A percentile compares a stretch with the other conserved stretches of the same genome.
Evolutionary conservation across 2,888 invertebrate genomes (phyloP).

Genomic region (Eupithecia tripunctaria): DNA sequence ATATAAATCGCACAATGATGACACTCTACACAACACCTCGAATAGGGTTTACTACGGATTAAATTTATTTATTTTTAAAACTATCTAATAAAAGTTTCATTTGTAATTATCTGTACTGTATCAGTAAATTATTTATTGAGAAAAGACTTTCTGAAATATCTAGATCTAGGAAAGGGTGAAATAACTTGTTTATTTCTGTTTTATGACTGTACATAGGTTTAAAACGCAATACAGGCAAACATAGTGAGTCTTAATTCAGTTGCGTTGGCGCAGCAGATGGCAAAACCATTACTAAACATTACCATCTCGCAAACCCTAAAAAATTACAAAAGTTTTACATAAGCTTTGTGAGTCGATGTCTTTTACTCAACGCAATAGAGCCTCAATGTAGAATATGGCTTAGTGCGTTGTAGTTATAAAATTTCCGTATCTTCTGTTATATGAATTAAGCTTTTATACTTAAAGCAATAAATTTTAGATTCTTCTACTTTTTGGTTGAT

Average conservation of each 20-base stretch:
- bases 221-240: too few relatives aligned
- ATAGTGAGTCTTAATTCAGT: too few relatives aligned
- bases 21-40: slow-evolving; percentile 25
- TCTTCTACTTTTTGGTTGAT: background rate
- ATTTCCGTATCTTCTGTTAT: background rate
- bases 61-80: background rate
- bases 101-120: background rate
- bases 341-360: background rate
- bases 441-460: background rate
- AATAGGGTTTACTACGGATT: background rate
- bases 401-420: background rate
- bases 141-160: background rate
- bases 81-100: background rate
- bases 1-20: slow-evolving; percentile 26
- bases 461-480: background rate
- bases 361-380: background rate
- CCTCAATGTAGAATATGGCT: background rate
- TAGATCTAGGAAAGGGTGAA: background rate
- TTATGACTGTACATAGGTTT: background rate
- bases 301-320: too few relatives aligned
- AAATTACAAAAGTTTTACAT: too few relatives aligned
- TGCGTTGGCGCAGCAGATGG: background rate
- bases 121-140: background rate
- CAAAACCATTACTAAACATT: too few relatives aligned
- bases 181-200: background rate